Evolutionary conservation across 1,140 invertebrate genomes (phyloP), one percentile per base, ranked within the genome.

Genomic region (Ctenoplectra terminalis): DNA sequence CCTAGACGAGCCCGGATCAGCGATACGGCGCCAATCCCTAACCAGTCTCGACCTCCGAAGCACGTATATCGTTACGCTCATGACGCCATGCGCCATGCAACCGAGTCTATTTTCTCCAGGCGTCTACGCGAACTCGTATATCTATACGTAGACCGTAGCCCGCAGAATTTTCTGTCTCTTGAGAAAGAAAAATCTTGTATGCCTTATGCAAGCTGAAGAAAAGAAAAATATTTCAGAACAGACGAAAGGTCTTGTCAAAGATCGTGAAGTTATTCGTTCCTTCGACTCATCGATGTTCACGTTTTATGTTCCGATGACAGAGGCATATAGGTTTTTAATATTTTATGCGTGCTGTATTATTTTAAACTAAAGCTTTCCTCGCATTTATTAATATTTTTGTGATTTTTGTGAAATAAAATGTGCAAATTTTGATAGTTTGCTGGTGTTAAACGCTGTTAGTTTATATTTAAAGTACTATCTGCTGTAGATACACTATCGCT

Each of bases 21-120:
- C 90, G 91, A 88, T 92, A 92, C 89, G 90, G 86, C 83, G 88
- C 90, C 90, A 91, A 92, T 92, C 89, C 78, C 91, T 91, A 91
- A 87, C 90, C 90, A 88, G 85, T 72, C 84, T 76, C 88, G 67
- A 88, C 77, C 85, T 84, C 73, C 81, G 80, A 86, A 87, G 89
- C 90, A 92, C 90, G 90, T 92, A 92, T 91, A 92, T 89, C 88
- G 91, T 92, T 90, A 91, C 89, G 82, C 84, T 91, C 86, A 90
- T 89, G 87, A 90, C 88, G 87, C 88, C 90, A 84, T 78, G 84
- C 83, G 66, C 88, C 83, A 85, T 87, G 83, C 84, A 88, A 83
- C 76, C 71, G 72, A 82, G 78, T 89, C 83, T 84, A 74, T 90
- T 82, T 90, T 69, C 77, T 66, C 78, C 81, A 61, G 66, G 54